A percentile compares a stretch with the other conserved stretches of the same genome.
Evolutionary conservation across 2,888 invertebrate species (phyloP).

Genomic region (Heliconius sara): DNA sequence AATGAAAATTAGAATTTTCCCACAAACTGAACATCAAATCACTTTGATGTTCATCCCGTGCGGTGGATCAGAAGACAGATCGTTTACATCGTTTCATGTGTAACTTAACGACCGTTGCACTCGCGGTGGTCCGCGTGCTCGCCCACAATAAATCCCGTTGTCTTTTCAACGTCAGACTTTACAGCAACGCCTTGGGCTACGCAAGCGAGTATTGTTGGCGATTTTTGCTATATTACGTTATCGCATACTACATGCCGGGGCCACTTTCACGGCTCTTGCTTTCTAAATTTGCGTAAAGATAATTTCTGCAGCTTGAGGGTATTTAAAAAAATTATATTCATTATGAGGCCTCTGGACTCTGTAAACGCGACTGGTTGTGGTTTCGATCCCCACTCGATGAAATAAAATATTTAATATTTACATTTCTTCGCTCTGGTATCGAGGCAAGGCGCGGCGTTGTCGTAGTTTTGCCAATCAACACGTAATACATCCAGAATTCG

Average conservation of each 20-base stretch:
- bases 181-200: slow-evolving; percentile 56
- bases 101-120: slow-evolving; percentile 37
- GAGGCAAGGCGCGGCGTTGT: too few relatives aligned
- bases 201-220: slow-evolving; percentile 61
- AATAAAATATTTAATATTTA: too few relatives aligned
- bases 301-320: slow-evolving; percentile 53
- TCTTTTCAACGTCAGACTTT: slow-evolving; percentile 42
- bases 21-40: slow-evolving; percentile 4
- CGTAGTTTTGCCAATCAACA: too few relatives aligned
- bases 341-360: slow-evolving; percentile 15
- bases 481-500: too few relatives aligned
- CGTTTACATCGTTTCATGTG: slow-evolving; percentile 39
- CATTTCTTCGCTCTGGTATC: too few relatives aligned
- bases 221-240: slow-evolving; percentile 74
- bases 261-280: slow-evolving; percentile 67
- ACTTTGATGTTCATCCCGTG: too few relatives aligned
- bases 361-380: too few relatives aligned
- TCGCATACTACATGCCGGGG: slow-evolving; percentile 61
- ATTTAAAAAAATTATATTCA: slow-evolving; percentile 27
- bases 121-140: slow-evolving; percentile 37
- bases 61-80: slow-evolving; percentile 39
- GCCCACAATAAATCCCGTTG: slow-evolving; percentile 42
- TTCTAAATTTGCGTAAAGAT: slow-evolving; percentile 74
- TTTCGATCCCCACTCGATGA: too few relatives aligned
- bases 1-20: background rate